Evolutionary conservation across 2,797 vertebrate species (phyloP).

Genomic region (Sebastes minor): DNA sequence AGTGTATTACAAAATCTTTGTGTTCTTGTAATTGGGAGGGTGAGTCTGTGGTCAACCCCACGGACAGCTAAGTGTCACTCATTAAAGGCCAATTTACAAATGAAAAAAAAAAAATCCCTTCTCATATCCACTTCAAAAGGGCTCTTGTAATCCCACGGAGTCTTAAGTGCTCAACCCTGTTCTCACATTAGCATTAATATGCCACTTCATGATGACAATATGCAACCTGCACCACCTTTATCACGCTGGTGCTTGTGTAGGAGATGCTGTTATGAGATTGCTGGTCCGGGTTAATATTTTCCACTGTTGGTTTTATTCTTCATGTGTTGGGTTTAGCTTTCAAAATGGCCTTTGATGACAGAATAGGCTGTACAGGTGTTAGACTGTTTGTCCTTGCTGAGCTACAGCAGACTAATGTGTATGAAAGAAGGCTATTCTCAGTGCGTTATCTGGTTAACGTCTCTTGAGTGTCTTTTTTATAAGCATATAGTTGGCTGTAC

Average conservation of each 20-base stretch:
- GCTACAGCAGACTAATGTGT: not conserved
- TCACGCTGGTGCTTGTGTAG: not conserved
- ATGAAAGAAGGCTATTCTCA: not conserved
- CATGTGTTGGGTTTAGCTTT: not conserved
- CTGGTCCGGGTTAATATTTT: not conserved
- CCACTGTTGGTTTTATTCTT: not conserved
- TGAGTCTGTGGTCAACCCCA: slow-evolving; percentile 8
- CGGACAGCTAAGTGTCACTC: slow-evolving; percentile 19
- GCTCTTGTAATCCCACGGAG: not conserved
- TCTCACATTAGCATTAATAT: slow-evolving; percentile 31
- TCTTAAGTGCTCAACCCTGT: not conserved
- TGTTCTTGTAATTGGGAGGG: slow-evolving; percentile 32
- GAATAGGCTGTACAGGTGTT: not conserved
- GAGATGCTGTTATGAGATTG: not conserved
- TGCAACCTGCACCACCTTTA: not conserved
- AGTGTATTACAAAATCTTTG: slow-evolving; percentile 9
- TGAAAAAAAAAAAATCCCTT: not conserved
- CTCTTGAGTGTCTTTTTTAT: not conserved
- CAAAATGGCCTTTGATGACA: not conserved
- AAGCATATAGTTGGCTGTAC: too few relatives aligned
- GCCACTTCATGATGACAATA: slow-evolving; percentile 1
- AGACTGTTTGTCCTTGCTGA: not conserved
- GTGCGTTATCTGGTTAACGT: not conserved
- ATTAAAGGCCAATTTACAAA: slow-evolving; percentile 40
- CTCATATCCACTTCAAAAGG: slow-evolving; percentile 28